A percentile compares a stretch with the other conserved stretches of the same genome.
Conservation (phyloP, 2,113 vertebrate genomes). For the Perca flavescens region DNA sequence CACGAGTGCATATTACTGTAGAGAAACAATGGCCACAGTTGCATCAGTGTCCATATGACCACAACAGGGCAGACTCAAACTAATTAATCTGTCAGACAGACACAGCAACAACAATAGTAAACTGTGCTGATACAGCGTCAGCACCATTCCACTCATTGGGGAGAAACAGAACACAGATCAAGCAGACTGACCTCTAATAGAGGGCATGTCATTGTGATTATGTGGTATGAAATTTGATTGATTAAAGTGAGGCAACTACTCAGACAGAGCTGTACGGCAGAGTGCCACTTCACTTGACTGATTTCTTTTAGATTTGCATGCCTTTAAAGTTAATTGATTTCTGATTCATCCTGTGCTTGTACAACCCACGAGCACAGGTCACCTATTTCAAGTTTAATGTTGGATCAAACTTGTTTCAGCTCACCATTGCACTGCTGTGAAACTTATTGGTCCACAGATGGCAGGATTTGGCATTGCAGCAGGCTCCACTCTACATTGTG, state of each 20-base stretch:
- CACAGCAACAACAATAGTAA: slow-evolving; percentile 26
- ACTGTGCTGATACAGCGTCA: slow-evolving; percentile 45
- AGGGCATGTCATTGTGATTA: slow-evolving; percentile 80
- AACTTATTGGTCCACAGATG: slow-evolving; percentile 57
- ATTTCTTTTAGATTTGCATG: slow-evolving; percentile 61
- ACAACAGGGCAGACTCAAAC: slow-evolving; percentile 6
- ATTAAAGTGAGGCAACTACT: slow-evolving; percentile 77
- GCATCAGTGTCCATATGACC: background rate
- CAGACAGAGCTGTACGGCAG: slow-evolving; percentile 37
- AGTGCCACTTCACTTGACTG: slow-evolving; percentile 52
- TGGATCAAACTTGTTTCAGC: slow-evolving; percentile 26
- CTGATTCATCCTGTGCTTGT: slow-evolving; percentile 51
- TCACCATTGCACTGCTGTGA: slow-evolving; percentile 35
- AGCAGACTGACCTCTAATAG: slow-evolving; percentile 66
- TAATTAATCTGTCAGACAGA: slow-evolving; percentile 33
- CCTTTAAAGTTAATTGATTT: slow-evolving; percentile 69
- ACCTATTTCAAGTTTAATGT: slow-evolving; percentile 50
- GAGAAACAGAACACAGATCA: slow-evolving; percentile 50
- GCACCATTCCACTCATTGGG: slow-evolving; percentile 31
- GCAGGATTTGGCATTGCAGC: slow-evolving; percentile 45
- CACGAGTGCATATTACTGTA: background rate
- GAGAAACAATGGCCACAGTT: background rate
- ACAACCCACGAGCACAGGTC: slow-evolving; percentile 52
- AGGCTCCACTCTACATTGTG: slow-evolving; percentile 23
- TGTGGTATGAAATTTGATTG: slow-evolving; percentile 84